phyloP scores from a whole-genome alignment of 2,888 invertebrate genomes.

The Tipula unca region DNA sequence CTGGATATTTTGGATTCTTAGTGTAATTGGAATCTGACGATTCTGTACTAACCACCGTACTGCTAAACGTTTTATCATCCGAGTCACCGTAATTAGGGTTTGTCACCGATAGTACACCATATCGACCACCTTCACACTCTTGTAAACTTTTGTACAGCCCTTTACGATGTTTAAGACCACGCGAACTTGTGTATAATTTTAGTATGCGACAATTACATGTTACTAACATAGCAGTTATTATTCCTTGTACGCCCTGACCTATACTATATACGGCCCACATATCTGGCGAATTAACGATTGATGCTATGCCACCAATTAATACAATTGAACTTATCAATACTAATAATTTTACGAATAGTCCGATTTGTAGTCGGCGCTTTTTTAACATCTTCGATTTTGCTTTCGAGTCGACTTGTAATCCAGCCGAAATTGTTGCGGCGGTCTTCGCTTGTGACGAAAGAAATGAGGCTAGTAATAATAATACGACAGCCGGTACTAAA shows the following conservation, averaged over 20 bases:
- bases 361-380: conserved; percentile 49
- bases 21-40: conserved; percentile 17
- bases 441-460: conserved; percentile 44
- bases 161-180: conserved; percentile 29
- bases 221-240: conserved; percentile 52
- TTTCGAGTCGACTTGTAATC: conserved; percentile 50
- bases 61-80: conserved; percentile 24
- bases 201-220: conserved; percentile 51
- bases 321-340: conserved; percentile 38
- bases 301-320: conserved; percentile 38
- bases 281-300: conserved; percentile 37
- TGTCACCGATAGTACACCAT: conserved; percentile 30
- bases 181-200: conserved; percentile 29
- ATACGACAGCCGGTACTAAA: conserved; percentile 42
- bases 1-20: background rate
- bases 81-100: conserved; percentile 30
- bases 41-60: conserved; percentile 19
- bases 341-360: conserved; percentile 48
- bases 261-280: conserved; percentile 44
- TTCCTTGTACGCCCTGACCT: conserved; percentile 46
- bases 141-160: conserved; percentile 29
- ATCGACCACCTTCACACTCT: conserved; percentile 31
- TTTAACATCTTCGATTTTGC: conserved; percentile 51
- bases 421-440: conserved; percentile 50
- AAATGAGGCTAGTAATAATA: conserved; percentile 43